Percentiles rank a stretch among this genome's conserved stretches.
phyloP scores from a whole-genome alignment of 2,797 vertebrate genomes.

The Malacoraja senta region DNA sequence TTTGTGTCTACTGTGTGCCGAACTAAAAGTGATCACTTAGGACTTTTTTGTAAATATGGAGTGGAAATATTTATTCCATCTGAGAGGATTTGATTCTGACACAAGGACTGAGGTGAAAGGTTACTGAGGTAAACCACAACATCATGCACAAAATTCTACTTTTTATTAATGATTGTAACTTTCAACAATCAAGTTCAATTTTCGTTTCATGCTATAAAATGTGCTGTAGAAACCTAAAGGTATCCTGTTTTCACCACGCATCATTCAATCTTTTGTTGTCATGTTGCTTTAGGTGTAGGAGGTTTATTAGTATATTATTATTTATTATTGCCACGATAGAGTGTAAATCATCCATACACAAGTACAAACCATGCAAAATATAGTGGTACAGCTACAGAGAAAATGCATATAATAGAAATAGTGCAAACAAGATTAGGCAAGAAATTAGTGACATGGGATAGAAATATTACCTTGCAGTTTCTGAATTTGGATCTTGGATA shows the following conservation, averaged over 20 bases:
- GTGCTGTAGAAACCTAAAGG: neutral
- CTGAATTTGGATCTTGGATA: slow-evolving; percentile 18
- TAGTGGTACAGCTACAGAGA: no score
- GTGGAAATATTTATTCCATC: neutral
- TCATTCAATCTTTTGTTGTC: neutral
- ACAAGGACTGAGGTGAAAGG: neutral
- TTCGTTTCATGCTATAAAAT: neutral
- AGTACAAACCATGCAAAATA: no score
- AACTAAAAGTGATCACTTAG: neutral
- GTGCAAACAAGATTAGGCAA: neutral
- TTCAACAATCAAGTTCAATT: neutral
- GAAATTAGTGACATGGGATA: neutral
- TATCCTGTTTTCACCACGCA: neutral
- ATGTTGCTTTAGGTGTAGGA: neutral
- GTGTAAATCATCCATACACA: no score
- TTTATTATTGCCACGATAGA: no score
- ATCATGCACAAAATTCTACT: neutral
- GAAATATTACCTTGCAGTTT: slow-evolving; percentile 12
- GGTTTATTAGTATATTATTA: no score
- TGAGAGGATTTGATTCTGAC: neutral
- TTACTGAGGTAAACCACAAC: neutral
- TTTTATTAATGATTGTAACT: neutral
- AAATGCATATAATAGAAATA: no score
- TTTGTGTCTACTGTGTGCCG: neutral
- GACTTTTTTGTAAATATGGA: neutral